A percentile compares a stretch with the other conserved stretches of the same genome.
phyloP scores from a whole-genome alignment of 2,888 invertebrate species.

The Patella depressa region DNA sequence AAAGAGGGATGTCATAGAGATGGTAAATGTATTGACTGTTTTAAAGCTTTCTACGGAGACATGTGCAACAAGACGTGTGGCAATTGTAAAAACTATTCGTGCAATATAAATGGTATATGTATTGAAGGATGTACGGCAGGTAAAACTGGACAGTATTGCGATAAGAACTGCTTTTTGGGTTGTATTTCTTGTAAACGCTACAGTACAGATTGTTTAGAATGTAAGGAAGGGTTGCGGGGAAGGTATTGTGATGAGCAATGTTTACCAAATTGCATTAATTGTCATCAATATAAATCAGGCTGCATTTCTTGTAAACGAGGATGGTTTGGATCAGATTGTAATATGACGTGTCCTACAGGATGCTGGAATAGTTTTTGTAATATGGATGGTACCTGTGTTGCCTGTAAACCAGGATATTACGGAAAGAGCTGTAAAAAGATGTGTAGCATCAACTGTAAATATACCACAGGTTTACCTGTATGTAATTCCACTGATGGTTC shows the following conservation, averaged over 20 bases:
- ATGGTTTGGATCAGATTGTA: slow-evolving; percentile 40
- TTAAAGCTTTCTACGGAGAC: slow-evolving; percentile 21
- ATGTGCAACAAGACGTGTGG: slow-evolving; percentile 27
- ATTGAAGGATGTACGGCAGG: too few relatives aligned
- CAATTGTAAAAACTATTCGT: slow-evolving; percentile 31
- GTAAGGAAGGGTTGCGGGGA: too few relatives aligned
- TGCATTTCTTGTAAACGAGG: slow-evolving; percentile 39
- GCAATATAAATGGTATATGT: slow-evolving; percentile 1
- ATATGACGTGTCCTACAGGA: slow-evolving; percentile 23
- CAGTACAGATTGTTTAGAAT: too few relatives aligned
- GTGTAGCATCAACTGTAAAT: too few relatives aligned
- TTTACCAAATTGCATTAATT: slow-evolving; percentile 23
- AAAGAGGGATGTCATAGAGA: neutral
- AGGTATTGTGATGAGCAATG: neutral
- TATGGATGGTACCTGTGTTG: slow-evolving; percentile 28
- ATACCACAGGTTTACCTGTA: too few relatives aligned
- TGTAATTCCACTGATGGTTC: too few relatives aligned
- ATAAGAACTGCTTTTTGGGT: slow-evolving; percentile 30
- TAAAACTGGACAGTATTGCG: slow-evolving; percentile 5
- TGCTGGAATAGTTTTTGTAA: slow-evolving; percentile 10
- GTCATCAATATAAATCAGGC: slow-evolving; percentile 16
- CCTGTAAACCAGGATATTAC: neutral
- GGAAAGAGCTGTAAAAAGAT: too few relatives aligned
- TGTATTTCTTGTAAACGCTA: slow-evolving; percentile 2
- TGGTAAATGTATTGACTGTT: slow-evolving; percentile 31